Base-by-base conservation (phyloP, 2,888 invertebrate species). In the Caenorhabditis wallacei region DNA sequence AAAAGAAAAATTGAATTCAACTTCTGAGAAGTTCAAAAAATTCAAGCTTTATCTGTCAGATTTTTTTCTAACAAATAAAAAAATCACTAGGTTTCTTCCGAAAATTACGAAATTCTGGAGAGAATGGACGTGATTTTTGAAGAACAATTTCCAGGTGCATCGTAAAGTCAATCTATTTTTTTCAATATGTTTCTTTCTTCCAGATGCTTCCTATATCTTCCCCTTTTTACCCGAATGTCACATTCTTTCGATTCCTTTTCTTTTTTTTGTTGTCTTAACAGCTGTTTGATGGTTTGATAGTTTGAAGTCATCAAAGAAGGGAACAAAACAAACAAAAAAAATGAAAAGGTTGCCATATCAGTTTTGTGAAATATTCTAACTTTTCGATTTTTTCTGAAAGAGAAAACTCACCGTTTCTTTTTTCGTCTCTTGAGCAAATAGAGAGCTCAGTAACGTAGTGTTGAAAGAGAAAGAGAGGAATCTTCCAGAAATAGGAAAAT, bases 381-480 rank as follows among this genome's bases (percentile, higher is more conserved):
- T 51, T 61, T 59, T 20, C 51, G 30, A 59, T 48, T 64, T 53
- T 53, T 11, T 53, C 7, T 22, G n/a, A 43, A 18, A 10, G 13
- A 71, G 61, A 71, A 71, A 35, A 71, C 71, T 71, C 71, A 71
- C 71, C 53, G 71, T 53, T 71, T 71, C 59, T 57, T 71, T 71
- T 56, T 53, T 68, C 68, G 24, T n/a, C 53, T 69, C 61, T 59
- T 71, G 71, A 71, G 71, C 71, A 71, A 71, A 71, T 37, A 71
- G 3, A 13, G n/a, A 22, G 40, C 16, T 26, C 43, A 43, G 46
- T 43, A 61, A 61, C 13, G 43, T 22, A 61, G 46, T 13, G 43
- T 43, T 2, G 43, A 43, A 2, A 43, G 24, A 48, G 48, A 16
- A 48, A 48, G 51, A 11, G 35, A 26, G 26, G 37, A 7, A 7